phyloP scores from a whole-genome alignment of 2,113 vertebrate genomes.

The Sula dactylatra region DNA sequence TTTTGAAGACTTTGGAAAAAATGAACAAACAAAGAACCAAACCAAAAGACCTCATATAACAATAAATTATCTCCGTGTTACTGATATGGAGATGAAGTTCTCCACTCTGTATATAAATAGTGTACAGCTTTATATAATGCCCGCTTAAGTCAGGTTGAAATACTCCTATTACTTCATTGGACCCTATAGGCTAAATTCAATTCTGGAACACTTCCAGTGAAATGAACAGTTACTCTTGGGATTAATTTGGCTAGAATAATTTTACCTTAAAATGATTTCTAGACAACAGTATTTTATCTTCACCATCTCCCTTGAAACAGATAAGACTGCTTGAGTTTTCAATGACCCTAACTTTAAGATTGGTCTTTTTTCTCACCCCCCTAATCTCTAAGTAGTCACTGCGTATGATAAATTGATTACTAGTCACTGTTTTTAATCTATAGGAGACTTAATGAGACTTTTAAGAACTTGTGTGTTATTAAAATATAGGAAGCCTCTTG shows the following conservation, averaged over 20 bases:
- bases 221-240: background rate
- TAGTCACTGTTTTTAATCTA: background rate
- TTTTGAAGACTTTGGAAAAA: background rate
- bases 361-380: background rate
- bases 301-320: background rate
- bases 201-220: background rate
- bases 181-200: background rate
- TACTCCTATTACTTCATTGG: background rate
- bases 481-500: background rate
- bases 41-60: background rate
- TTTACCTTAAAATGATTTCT: background rate
- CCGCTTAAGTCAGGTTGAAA: background rate
- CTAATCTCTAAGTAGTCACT: background rate
- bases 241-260: background rate
- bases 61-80: background rate
- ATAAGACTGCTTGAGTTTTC: background rate
- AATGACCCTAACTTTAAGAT: background rate
- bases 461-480: background rate
- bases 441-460: background rate
- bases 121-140: background rate
- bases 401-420: background rate
- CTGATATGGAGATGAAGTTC: background rate
- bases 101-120: background rate
- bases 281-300: background rate
- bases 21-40: background rate